phyloP scores from a whole-genome alignment of 2,888 invertebrate species.

The Beris morrisii region DNA sequence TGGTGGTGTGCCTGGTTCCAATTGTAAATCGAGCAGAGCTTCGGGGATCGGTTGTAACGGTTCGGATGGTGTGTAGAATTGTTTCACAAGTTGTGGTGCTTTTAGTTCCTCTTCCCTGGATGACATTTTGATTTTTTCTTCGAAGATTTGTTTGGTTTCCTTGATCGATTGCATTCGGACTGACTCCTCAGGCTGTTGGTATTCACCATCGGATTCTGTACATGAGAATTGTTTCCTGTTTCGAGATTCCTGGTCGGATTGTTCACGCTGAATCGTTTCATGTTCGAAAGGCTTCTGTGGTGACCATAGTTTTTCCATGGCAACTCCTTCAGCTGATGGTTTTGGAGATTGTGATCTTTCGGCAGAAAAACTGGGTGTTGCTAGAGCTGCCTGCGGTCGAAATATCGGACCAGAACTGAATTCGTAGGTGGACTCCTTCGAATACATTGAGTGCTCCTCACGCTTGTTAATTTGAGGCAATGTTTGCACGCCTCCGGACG shows the following conservation, averaged over 20 bases:
- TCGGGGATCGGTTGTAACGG: conserved; percentile 52
- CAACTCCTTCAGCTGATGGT: conserved; percentile 66
- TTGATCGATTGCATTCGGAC: conserved; percentile 46
- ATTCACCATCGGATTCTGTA: conserved; percentile 40
- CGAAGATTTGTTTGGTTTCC: conserved; percentile 48
- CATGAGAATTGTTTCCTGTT: conserved; percentile 18
- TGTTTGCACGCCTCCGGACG: conserved; percentile 61
- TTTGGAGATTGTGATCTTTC: conserved; percentile 58
- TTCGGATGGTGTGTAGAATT: conserved; percentile 46
- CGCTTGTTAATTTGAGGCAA: conserved; percentile 53
- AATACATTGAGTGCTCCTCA: conserved; percentile 41
- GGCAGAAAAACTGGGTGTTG: conserved; percentile 48
- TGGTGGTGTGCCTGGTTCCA: conserved; percentile 70
- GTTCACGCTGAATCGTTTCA: conserved; percentile 39
- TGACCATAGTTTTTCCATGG: conserved; percentile 72
- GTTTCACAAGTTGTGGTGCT: conserved; percentile 59
- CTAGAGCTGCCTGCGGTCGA: conserved; percentile 51
- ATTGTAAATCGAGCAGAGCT: conserved; percentile 58
- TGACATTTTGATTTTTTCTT: conserved; percentile 44
- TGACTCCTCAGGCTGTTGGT: conserved; percentile 48
- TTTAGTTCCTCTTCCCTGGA: conserved; percentile 53
- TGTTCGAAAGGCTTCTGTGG: conserved; percentile 48
- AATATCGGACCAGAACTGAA: conserved; percentile 49
- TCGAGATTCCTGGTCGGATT: conserved; percentile 11
- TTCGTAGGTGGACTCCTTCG: conserved; percentile 50